Conservation (phyloP, 2,888 invertebrate genomes). For the Acheta domesticus region DNA sequence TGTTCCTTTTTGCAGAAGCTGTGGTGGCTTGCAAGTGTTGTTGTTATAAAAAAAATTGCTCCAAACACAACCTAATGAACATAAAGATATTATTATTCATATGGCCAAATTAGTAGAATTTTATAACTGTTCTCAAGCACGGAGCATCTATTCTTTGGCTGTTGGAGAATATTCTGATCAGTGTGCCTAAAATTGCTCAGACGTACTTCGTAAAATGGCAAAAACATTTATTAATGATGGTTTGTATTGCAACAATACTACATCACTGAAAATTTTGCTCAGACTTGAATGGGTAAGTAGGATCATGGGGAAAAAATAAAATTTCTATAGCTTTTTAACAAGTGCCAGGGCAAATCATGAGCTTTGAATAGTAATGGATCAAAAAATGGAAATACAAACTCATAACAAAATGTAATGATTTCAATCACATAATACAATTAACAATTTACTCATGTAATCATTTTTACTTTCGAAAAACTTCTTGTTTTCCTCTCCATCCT, state of each 20-base stretch:
- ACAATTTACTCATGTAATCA: too few species aligned
- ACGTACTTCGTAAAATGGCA: conserved; percentile 83
- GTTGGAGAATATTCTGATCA: conserved; percentile 83
- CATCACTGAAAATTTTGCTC: too few species aligned
- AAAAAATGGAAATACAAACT: too few species aligned
- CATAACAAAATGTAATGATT: too few species aligned
- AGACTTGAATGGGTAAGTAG: too few species aligned
- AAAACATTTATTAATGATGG: conserved; percentile 82
- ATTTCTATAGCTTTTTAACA: too few species aligned
- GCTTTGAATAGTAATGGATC: too few species aligned
- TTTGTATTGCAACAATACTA: conserved; percentile 41
- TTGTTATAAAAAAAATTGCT: conserved; percentile 79
- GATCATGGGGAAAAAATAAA: too few species aligned
- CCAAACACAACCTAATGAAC: conserved; percentile 78
- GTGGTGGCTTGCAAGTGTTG: conserved; percentile 90
- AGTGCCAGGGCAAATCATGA: too few species aligned
- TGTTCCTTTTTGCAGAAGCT: conserved; percentile 60
- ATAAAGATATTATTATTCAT: conserved; percentile 80
- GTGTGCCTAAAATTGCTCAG: conserved; percentile 81
- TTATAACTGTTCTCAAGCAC: conserved; percentile 82
- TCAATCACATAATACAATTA: too few species aligned
- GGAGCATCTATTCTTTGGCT: conserved; percentile 94
- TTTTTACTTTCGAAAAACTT: too few species aligned
- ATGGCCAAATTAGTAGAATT: conserved; percentile 81
- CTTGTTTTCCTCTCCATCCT: too few species aligned